Evolutionary conservation across 2,888 invertebrate genomes (phyloP).

Genomic region (Pristionchus exspectatus): DNA sequence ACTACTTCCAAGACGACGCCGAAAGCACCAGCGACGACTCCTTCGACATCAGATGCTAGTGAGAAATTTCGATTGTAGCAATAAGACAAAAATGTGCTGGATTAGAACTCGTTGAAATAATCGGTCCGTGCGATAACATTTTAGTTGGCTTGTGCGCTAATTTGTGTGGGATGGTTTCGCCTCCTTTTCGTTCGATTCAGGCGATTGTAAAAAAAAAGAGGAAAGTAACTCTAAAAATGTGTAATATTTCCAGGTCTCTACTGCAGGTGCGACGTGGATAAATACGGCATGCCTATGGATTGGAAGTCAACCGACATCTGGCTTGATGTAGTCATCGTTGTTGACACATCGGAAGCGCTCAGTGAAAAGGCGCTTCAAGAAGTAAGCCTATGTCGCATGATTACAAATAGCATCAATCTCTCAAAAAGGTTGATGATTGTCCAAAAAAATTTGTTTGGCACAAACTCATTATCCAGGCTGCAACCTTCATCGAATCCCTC

Average conservation of each 20-base stretch:
- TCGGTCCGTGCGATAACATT: neutral
- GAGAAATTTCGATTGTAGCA: neutral
- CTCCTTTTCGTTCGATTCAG: neutral
- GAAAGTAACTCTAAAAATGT: no score
- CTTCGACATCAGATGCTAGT: neutral
- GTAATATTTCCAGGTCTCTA: neutral
- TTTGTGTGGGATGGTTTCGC: neutral
- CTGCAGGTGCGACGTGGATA: slow-evolving; percentile 3
- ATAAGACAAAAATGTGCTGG: neutral
- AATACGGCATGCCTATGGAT: neutral
- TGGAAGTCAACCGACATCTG: neutral
- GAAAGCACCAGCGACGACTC: neutral
- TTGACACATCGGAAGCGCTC: neutral
- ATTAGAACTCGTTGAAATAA: neutral
- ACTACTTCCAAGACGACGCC: neutral
- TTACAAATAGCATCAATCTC: no score
- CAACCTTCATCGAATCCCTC: neutral
- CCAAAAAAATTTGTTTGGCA: no score
- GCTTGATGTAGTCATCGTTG: neutral
- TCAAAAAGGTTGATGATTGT: no score
- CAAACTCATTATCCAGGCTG: neutral
- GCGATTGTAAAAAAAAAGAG: no score
- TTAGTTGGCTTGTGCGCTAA: neutral
- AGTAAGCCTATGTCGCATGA: no score
- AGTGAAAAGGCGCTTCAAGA: neutral